Evolutionary conservation across 2,888 invertebrate species (phyloP).

Genomic region (Meghimatium bilineatum): DNA sequence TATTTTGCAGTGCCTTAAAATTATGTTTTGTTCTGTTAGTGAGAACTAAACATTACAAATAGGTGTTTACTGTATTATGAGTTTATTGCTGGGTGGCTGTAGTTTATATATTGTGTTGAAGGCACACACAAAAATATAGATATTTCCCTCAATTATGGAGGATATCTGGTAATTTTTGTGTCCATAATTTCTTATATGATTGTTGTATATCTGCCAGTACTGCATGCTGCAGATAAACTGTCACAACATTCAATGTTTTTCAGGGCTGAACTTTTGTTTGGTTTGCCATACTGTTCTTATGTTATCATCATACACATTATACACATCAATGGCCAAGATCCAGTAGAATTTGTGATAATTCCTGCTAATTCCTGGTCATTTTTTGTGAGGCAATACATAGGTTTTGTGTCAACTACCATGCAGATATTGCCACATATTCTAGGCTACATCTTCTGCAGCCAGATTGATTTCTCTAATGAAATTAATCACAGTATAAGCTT

Average conservation of each 20-base stretch:
- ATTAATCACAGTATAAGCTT: too few species aligned
- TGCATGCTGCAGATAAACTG: not conserved
- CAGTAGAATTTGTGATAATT: not conserved
- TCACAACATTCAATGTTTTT: not conserved
- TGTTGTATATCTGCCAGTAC: not conserved
- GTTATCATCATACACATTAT: not conserved
- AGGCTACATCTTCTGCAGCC: not conserved
- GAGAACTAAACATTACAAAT: slow-evolving; percentile 63
- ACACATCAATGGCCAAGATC: too few species aligned
- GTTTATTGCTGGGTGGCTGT: slow-evolving; percentile 38
- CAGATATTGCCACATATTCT: not conserved
- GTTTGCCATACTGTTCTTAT: not conserved
- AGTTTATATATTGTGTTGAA: slow-evolving; percentile 59
- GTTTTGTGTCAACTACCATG: not conserved
- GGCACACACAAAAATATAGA: not conserved
- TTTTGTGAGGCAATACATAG: not conserved
- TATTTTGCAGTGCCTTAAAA: slow-evolving; percentile 74
- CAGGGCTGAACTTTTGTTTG: not conserved
- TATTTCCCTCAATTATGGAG: not conserved
- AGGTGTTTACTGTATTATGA: slow-evolving; percentile 65
- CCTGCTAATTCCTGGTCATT: not conserved
- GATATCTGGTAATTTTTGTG: not conserved
- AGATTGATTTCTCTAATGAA: not conserved
- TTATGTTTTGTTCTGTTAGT: slow-evolving; percentile 61
- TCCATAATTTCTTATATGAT: not conserved